Base-by-base conservation (phyloP, 2,888 invertebrate genomes). In the Xylota sylvarum region DNA sequence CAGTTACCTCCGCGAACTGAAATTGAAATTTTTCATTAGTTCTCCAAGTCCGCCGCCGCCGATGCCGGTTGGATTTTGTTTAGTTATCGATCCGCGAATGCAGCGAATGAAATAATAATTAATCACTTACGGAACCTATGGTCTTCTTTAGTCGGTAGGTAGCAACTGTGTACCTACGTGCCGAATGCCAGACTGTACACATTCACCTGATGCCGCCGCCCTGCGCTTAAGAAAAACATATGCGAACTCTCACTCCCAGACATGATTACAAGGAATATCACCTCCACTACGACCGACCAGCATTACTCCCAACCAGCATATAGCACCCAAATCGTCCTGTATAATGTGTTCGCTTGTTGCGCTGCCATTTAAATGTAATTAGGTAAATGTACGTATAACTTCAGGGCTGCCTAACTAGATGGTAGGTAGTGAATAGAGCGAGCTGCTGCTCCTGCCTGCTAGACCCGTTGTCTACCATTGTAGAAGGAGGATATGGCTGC, bases 331-430 rank as follows among this genome's bases (percentile, higher is more conserved):
- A 80, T 81, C 70, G 65, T 65, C 64, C 72, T 43, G 81, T 62
- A 67, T 81, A 77, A 81, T 73, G 72, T 81, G 81, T 62, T 69
- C 77, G 89, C 89, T 89, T 89, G 89, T 89, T 89, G 89, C 88
- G 84, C 88, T 85, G 52, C 88, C 88, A 89, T 88, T 88, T 88
- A 88, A 89, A 88, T 88, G 86, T 89, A 89, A 89, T 89, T 89
- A 89, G 88, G 88, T 88, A 88, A 87, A 81, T 81, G 86, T 73
- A 81, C 81, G 81, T 73, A 81, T 69, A 73, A 81, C 81, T 78
- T 69, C 56, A 14, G 86, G 77, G 64, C 81, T 76, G 65, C 70
- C 62, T 74, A 65, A 46, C 58, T 72, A 60, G 72, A 76, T 58
- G 52, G 77, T 30, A 67, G 40, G 14, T 30, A n/a, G n/a, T 48